A percentile compares a stretch with the other conserved stretches of the same genome.
These are phyloP conservation scores for Cryptocheilus praepositus DNA, from an alignment of 2,888 invertebrate genomes.

Conservation along the genomic window DNA sequence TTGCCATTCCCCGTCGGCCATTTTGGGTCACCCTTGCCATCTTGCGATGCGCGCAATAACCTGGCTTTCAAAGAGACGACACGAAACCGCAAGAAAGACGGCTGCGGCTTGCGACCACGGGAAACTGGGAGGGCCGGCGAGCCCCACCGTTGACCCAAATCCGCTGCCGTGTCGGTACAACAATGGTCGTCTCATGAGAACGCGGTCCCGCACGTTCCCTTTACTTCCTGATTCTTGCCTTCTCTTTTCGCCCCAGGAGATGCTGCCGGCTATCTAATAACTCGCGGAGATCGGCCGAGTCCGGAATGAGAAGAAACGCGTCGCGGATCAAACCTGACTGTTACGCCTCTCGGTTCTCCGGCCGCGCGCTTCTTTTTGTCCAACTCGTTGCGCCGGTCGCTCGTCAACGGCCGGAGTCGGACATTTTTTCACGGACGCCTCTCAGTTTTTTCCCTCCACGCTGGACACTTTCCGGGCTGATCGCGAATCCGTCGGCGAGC, in stretches of 20 bases:
- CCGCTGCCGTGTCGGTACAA: constrained; percentile 52
- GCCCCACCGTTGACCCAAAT: constrained; percentile 66
- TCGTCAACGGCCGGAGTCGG: background rate
- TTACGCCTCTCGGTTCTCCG: too few relatives aligned
- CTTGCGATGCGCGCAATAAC: constrained; percentile 43
- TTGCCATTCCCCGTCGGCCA: constrained; percentile 44
- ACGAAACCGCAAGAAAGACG: constrained; percentile 56
- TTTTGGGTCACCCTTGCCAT: constrained; percentile 50
- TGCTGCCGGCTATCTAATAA: constrained; percentile 17
- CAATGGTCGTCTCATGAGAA: constrained; percentile 62
- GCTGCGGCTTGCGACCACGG: constrained; percentile 56
- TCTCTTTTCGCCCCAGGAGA: constrained; percentile 40
- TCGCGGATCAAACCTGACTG: too few relatives aligned
- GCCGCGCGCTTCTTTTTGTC: background rate
- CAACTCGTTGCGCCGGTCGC: background rate
- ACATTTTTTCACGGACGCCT: background rate
- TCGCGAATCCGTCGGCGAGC: background rate
- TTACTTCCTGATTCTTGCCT: constrained; percentile 52
- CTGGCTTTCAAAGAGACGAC: constrained; percentile 49
- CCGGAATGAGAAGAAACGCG: too few relatives aligned
- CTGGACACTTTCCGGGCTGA: too few relatives aligned
- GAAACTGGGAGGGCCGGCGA: constrained; percentile 60
- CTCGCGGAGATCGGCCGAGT: background rate
- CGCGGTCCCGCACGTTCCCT: constrained; percentile 55
- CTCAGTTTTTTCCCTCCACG: background rate